Evolutionary conservation across 2,113 vertebrate species (phyloP), one percentile per base, ranked within the genome.

Genomic region (Gymnocephalus cernua): DNA sequence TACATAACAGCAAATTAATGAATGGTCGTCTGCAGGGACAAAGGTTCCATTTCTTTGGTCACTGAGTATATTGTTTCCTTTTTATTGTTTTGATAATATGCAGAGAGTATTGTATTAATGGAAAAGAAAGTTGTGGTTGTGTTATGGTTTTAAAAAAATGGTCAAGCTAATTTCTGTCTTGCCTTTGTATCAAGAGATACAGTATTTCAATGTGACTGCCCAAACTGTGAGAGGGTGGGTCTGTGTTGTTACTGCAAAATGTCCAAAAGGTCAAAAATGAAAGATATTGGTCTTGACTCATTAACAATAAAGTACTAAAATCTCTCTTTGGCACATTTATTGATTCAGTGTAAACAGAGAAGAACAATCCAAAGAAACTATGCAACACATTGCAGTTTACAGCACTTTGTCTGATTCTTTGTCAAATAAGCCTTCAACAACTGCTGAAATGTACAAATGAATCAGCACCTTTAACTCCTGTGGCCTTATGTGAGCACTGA

Each of bases 161-260:
- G 80, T 84, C 48, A 21, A 64, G 51, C 35, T 81, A 0, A 45
- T 75, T 73, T 88, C 62, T 81, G 79, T 88, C 47, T 77, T 83
- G 73, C 74, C 23, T 89, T 83, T 83, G 74, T 80, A 82, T 83
- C 11, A 18, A 73, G 48, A 23, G 45, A 78, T 74, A n/a, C n/a
- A n/a, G n/a, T n/a, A 84, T 79, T 76, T 86, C 12, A 50, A 74
- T 66, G 74, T 86, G n/a, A n/a, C n/a, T n/a, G 71, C 48, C 71
- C 76, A 65, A 29, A 70, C n/a, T 23, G 64, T 86, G 77, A 44
- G 2, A 41, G 77, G 78, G 72, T 45, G 19, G 29, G 45, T 74
- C 21, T 38, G 61, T 88, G 88, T 84, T 78, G 77, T 91, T 58
- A 71, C 53, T 74, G 59, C 65, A 81, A 88, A 65, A 68, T 85